These are phyloP conservation scores for Selene dorsalis DNA, from an alignment of 2,797 vertebrate species.

Conservation along the genomic window DNA sequence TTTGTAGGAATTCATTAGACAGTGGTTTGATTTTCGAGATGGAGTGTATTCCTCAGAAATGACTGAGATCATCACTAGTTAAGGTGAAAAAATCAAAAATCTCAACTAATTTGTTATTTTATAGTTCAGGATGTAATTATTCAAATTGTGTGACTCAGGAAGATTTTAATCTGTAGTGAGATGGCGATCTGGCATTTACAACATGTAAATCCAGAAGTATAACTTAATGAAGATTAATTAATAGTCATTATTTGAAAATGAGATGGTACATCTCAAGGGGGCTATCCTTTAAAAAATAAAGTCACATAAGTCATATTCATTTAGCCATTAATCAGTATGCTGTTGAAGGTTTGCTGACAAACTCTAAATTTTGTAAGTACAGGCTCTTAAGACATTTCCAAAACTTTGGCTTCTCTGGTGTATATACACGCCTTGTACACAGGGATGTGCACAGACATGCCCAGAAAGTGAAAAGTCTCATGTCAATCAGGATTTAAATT, in stretches of 20 bases:
- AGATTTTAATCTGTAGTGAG: not conserved
- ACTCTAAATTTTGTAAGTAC: not conserved
- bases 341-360: not conserved
- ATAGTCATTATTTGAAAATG: not conserved
- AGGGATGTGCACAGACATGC: not conserved
- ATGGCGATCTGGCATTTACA: not conserved
- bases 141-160: not conserved
- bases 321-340: not conserved
- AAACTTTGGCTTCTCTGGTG: not conserved
- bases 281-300: too few relatives aligned
- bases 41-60: not conserved
- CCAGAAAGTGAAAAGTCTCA: not conserved
- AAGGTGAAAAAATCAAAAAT: not conserved
- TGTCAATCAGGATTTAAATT: not conserved
- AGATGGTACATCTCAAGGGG: too few relatives aligned
- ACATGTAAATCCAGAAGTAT: not conserved
- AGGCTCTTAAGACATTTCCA: slow-evolving; percentile 9
- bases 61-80: not conserved
- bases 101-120: not conserved
- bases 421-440: not conserved
- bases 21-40: not conserved
- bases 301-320: too few relatives aligned
- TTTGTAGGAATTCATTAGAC: not conserved
- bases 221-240: not conserved
- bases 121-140: not conserved